Conservation (phyloP, 1,140 invertebrate genomes). For the Chrysopa pallens region DNA sequence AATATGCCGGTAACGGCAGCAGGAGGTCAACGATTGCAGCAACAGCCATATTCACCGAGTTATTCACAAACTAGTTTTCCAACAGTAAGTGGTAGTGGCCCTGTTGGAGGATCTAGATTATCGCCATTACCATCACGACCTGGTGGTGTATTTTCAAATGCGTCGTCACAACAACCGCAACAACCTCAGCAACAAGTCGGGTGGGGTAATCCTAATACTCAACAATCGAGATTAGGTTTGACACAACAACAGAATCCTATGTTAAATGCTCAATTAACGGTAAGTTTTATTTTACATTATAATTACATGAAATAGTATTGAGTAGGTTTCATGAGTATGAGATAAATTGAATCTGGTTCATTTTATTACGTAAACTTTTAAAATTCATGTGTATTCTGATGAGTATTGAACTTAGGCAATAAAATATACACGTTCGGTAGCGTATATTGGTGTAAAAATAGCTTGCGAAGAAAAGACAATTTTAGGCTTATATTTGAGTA, state of each 20-base stretch:
- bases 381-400: no score
- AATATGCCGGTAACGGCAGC: slow-evolving; percentile 11
- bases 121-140: slow-evolving; percentile 17
- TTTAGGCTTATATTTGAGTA: no score
- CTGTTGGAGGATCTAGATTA: slow-evolving; percentile 6
- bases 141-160: slow-evolving; percentile 11
- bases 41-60: slow-evolving; percentile 21
- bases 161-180: slow-evolving; percentile 15
- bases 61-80: slow-evolving; percentile 15
- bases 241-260: slow-evolving; percentile 60
- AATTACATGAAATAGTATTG: no score
- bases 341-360: no score
- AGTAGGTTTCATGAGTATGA: no score
- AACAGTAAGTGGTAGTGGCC: slow-evolving; percentile 7
- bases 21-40: slow-evolving; percentile 7
- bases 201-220: slow-evolving; percentile 9
- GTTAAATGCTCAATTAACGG: slow-evolving; percentile 58
- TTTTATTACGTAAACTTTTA: no score
- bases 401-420: no score
- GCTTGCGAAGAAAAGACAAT: no score
- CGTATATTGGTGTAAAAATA: no score
- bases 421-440: no score
- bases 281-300: slow-evolving; percentile 20
- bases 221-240: slow-evolving; percentile 20
- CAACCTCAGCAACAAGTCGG: slow-evolving; percentile 7